Base-by-base conservation (phyloP, 1,140 invertebrate genomes). In the Himalopsyche phryganea region DNA sequence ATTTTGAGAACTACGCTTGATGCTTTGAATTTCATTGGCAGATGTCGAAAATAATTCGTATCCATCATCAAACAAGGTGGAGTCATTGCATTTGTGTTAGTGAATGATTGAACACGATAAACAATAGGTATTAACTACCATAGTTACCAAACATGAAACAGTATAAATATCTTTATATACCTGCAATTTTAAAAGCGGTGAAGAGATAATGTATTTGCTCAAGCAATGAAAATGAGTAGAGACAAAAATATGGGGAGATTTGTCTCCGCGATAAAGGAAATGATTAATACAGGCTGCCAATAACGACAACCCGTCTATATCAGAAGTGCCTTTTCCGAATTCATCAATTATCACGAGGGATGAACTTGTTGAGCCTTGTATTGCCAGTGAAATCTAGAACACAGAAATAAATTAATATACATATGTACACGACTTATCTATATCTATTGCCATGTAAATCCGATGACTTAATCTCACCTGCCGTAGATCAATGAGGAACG, bases 261-360 rank as follows among this genome's bases (percentile, higher is more conserved):
- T 47, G 1, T 68, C 40, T 1, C 66, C 76, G 49, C 79, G 72
- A 14, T 78, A 70, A 4, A 87, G 67, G 71, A 91, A 87, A 66
- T 85, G 74, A 54, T 80, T 80, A 1, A 94, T 63, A 33, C 82
- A 80, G 1, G 86, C 81, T 6, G 81, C 76, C 1, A 94, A 70
- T 23, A 95, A 71, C 6, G 86, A 77, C 32, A 87, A 67, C 0
- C 91, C 91, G 75, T 92, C 90, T 1, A 81, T 72, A 65, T 86
- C 84, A 2, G 86, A 79, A 9, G 94, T 96, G 58, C 91, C 91
- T 76, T 90, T 90, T 0, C 94, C 94, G 79, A 96, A 94, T 75
- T 96, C 94, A 75, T 97, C 94, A 42, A 96, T 80, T 23, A 96
- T 79, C 0, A 96, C 78, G 1, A 97, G 68, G 0, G 91, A 91